phyloP scores from a whole-genome alignment of 2,888 invertebrate species.

The Cacoxenus indagator region DNA sequence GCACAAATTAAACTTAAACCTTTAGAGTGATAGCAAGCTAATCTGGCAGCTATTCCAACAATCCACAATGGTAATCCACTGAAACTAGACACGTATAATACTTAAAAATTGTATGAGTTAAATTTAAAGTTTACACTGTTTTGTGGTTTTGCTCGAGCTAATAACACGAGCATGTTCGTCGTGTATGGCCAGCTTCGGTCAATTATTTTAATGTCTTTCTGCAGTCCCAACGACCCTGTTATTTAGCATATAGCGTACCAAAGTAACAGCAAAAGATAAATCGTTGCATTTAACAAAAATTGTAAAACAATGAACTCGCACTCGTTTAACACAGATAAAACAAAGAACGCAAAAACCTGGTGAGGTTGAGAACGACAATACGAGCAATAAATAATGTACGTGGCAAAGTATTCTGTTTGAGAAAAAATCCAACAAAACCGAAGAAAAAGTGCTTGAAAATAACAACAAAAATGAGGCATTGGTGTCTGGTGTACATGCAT shows the following conservation, averaged over 20 bases:
- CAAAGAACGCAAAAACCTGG: background rate
- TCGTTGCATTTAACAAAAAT: conserved; percentile 14
- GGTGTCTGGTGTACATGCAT: conserved; percentile 1
- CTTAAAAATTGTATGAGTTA: no score
- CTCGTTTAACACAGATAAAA: background rate
- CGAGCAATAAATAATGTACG: conserved; percentile 16
- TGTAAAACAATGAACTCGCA: conserved; percentile 17
- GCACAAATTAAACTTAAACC: no score
- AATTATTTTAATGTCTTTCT: background rate
- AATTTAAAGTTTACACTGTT: no score
- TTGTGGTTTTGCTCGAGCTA: no score
- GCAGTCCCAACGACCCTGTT: background rate
- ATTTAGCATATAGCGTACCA: background rate
- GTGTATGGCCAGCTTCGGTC: no score
- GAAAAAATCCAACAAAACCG: background rate
- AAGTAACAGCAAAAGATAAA: conserved; percentile 4
- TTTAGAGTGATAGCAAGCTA: no score
- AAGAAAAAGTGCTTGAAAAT: background rate
- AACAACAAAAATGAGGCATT: background rate
- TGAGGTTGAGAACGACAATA: background rate
- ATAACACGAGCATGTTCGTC: no score
- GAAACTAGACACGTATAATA: no score
- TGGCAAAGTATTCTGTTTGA: background rate
- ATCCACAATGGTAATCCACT: no score
- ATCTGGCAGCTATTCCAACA: no score